Base-by-base conservation (phyloP, 1,140 invertebrate genomes). In the Melanaphis sacchari region DNA sequence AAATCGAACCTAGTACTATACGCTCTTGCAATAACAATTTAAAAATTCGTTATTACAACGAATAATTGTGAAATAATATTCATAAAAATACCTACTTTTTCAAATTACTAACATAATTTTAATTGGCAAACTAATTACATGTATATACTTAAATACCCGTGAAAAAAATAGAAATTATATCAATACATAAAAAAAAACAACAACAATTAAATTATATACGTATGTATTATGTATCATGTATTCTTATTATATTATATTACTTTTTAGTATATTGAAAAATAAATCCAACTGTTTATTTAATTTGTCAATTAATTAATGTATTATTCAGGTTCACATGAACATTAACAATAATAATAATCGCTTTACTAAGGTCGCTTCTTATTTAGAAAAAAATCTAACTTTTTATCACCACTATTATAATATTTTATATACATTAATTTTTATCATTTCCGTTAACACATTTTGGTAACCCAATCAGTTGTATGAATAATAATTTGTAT, bases 391-490 rank as follows among this genome's bases (percentile, higher is more conserved):
- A 84, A 40, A 84, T 41, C 41, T 38, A 8, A 84, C 9, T 41
- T 40, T 85, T 85, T 85, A 85, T 85, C 82, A 41, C 24, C 11
- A 85, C 38, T 41, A 40, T 40, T 41, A 41, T 82, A 31, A 26
- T 41, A n/a, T 87, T 43, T 87, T 46, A 43, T 43, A 87, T 46
- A n/a, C 84, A 26, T 87, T 87, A 21, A 87, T 87, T 43, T 76
- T 87, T 87, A 87, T 87, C 84, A 31, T 87, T 87, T 87, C 84
- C 84, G 84, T 87, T 87, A 43, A 87, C 41, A 87, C 41, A 3
- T 41, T 85, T 85, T 85, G 24, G 40, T 31, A 85, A 21, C 40
- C 38, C 40, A 85, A 85, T 43, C 82, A 41, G 24, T 43, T 24
- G 22, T 85, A 24, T 41, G 3, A 38, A 82, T 82, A 36, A 76